These are phyloP conservation scores for Sycobia sp. DNA, from an alignment of 1,140 invertebrate genomes.

Conservation along the genomic window DNA sequence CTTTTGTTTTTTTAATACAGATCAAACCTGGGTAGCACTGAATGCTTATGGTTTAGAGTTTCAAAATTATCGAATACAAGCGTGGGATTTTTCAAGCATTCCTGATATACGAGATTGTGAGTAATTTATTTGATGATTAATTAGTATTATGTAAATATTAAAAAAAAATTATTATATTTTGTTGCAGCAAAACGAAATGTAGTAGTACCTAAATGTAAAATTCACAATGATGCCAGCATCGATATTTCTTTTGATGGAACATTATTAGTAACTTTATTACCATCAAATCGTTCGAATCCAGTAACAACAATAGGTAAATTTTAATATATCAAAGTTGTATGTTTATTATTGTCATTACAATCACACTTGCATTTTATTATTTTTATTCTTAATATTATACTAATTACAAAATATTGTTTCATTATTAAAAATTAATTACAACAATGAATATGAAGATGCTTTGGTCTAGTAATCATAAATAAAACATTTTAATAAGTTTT, in stretches of 20 bases:
- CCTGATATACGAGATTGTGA: conserved; percentile 78
- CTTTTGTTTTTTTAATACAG: too few relatives aligned
- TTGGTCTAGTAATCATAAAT: too few relatives aligned
- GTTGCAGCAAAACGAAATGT: conserved; percentile 75
- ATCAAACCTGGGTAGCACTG: conserved; percentile 45
- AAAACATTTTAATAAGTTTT: too few relatives aligned
- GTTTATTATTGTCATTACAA: too few relatives aligned
- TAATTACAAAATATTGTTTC: too few relatives aligned
- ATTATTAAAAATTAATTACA: too few relatives aligned
- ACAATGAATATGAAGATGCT: too few relatives aligned
- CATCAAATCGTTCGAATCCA: conserved; percentile 67
- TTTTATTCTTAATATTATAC: too few relatives aligned
- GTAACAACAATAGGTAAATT: conserved; percentile 70
- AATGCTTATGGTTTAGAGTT: conserved; percentile 48
- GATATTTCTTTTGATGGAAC: conserved; percentile 82
- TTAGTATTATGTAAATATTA: background rate
- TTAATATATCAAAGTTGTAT: too few relatives aligned
- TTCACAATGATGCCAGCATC: conserved; percentile 86
- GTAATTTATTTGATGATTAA: conserved; percentile 40
- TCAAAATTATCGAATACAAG: conserved; percentile 75
- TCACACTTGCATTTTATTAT: too few relatives aligned
- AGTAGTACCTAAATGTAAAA: conserved; percentile 80
- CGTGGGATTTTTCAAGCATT: conserved; percentile 80
- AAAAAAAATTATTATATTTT: background rate
- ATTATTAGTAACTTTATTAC: conserved; percentile 77